These are phyloP conservation scores for Gymnothorax javanicus DNA, from an alignment of 2,797 vertebrate genomes.

Conservation along the genomic window DNA sequence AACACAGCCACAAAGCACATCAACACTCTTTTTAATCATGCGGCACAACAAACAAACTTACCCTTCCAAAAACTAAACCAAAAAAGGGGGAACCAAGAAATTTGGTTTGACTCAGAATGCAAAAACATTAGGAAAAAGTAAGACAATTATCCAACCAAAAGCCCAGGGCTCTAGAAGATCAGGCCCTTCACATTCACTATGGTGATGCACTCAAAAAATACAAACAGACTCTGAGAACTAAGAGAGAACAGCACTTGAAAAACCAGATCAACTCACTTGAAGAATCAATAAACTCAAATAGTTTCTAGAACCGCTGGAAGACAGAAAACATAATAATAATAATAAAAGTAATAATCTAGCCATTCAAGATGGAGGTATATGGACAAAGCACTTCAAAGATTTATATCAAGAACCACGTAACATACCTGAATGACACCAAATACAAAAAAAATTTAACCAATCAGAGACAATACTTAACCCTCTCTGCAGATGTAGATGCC, in stretches of 20 bases:
- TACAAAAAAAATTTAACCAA: neutral
- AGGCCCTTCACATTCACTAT: neutral
- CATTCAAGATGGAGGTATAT: conserved; percentile 19
- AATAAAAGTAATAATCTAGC: neutral
- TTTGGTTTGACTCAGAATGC: conserved; percentile 27
- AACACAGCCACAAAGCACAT: neutral
- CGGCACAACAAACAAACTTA: too few relatives aligned
- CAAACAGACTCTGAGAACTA: conserved; percentile 24
- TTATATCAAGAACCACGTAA: neutral
- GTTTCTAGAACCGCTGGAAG: conserved; percentile 24
- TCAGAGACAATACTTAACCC: conserved; percentile 1
- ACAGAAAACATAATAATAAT: neutral
- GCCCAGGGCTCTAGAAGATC: neutral
- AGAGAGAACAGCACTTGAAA: conserved; percentile 23
- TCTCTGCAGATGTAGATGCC: too few relatives aligned
- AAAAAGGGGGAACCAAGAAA: conserved; percentile 4
- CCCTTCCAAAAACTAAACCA: neutral
- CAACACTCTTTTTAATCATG: neutral
- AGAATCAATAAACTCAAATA: conserved; percentile 17
- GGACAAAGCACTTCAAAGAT: too few relatives aligned
- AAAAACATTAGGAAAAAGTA: neutral
- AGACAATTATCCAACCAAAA: conserved; percentile 7
- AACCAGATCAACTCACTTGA: conserved; percentile 28
- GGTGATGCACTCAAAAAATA: conserved; percentile 10
- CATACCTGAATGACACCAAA: neutral